These are phyloP conservation scores for Cephus sareptanus DNA, from an alignment of 2,888 invertebrate genomes.

Conservation along the genomic window DNA sequence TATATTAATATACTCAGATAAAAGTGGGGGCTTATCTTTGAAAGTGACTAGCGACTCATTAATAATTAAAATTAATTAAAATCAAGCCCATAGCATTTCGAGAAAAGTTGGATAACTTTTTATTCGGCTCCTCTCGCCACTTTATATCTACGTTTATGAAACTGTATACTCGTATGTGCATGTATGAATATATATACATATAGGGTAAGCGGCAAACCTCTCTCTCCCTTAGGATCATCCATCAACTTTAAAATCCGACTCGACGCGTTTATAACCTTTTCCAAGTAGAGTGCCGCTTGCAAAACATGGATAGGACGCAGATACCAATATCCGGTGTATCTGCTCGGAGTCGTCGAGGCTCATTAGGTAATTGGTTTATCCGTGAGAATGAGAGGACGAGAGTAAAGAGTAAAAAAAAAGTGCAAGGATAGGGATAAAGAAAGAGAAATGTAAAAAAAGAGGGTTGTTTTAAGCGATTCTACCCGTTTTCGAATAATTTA, in stretches of 20 bases:
- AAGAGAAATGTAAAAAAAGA: constrained; percentile 27
- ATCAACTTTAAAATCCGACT: constrained; percentile 19
- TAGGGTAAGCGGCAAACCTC: background rate
- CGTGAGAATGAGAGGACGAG: background rate
- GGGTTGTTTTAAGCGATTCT: constrained; percentile 1
- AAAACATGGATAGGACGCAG: background rate
- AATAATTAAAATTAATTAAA: background rate
- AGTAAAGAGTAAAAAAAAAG: constrained; percentile 21
- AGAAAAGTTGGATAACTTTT: background rate
- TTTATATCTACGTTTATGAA: background rate
- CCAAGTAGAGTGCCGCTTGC: background rate
- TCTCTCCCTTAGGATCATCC: constrained; percentile 10
- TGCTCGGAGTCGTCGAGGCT: background rate
- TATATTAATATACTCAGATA: no score
- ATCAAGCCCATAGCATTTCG: background rate
- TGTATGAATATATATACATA: no score
- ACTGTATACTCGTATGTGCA: background rate
- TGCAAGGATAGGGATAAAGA: constrained; percentile 30
- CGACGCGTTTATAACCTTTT: constrained; percentile 6
- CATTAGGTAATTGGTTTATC: background rate
- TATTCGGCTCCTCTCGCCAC: background rate
- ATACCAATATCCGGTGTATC: constrained; percentile 1
- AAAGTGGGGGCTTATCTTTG: no score
- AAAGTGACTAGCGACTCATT: background rate
- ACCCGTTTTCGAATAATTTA: background rate